Evolutionary conservation across 30 jellyfish, hydroid and myxozoan genomes (phyloP), one percentile per base, ranked within the genome.

Genomic region (Pseudorhiza aurosa): DNA sequence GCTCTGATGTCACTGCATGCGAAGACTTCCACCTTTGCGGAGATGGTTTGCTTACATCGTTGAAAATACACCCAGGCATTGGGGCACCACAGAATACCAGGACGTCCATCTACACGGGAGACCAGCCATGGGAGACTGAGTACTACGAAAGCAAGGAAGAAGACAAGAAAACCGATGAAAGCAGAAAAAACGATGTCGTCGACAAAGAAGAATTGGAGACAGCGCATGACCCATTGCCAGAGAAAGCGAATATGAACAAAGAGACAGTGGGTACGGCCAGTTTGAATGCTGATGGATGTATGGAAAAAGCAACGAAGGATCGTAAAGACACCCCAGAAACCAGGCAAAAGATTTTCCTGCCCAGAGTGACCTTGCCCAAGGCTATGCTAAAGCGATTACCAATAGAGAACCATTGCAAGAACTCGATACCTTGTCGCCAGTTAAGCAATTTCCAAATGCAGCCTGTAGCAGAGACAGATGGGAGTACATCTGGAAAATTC

Each of bases 351-450:
- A 27, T 85, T 26, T 46, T 37, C 47, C 44, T 85, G 55, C 68
- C 96, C 9, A 73, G 81, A 57, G 96, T 85, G 6, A 60, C 89
- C 18, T 77, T 85, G 2, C 96, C 96, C 4, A 85, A 68, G 33
- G 77, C 58, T 3, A 55, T 33, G 30, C 59, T 85, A 18, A 60
- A 68, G 31, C 45, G 44, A 49, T 44, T 72, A 6, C 87, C 89
- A 8, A 68, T 85, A 14, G 87, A 44, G 22, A 37, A 75, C 39
- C 96, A 85, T 56, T 85, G 96, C 43, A 27, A 18, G 30, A 85
- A 77, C 55, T 85, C 96, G 10, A 65, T 85, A 1, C 87, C 87
- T 18, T 73, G 85, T 36, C 83, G 40, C 49, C 49, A 64, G 21
- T 72, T 85, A 4, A 45, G 42, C 33, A 82, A 62, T 27, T 68